Evolutionary conservation across 2,888 invertebrate species (phyloP).

Genomic region (Hirtodrosophila duncani): DNA sequence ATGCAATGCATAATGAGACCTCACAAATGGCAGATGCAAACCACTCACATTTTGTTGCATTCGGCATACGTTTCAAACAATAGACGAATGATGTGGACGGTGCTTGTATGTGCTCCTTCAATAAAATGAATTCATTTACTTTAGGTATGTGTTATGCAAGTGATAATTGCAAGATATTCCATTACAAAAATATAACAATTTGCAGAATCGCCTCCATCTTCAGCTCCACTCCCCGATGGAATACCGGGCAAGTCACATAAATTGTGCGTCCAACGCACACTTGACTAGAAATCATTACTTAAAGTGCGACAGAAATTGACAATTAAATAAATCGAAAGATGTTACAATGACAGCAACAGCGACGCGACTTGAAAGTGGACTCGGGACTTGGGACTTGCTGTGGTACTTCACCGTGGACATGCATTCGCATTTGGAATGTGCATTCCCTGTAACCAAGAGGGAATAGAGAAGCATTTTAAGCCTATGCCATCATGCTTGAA

Average conservation of each 20-base stretch:
- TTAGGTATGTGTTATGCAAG: too few species aligned
- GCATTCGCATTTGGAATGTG: constrained; percentile 28
- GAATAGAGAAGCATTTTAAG: too few species aligned
- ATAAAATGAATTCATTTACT: too few species aligned
- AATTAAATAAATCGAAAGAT: constrained; percentile 69
- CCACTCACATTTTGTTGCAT: too few species aligned
- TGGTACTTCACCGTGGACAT: constrained; percentile 14
- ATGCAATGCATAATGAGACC: constrained; percentile 10
- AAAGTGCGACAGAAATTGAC: constrained; percentile 61
- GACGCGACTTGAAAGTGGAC: constrained; percentile 11
- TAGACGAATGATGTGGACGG: too few species aligned
- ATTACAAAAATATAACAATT: constrained; percentile 41
- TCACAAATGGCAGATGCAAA: too few species aligned
- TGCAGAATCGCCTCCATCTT: constrained; percentile 22
- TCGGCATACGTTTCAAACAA: too few species aligned
- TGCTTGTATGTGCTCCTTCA: too few species aligned
- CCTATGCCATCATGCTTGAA: too few species aligned
- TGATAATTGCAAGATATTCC: constrained; percentile 39
- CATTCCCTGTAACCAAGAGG: too few species aligned
- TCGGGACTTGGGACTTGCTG: constrained; percentile 6
- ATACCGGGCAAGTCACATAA: constrained; percentile 54
- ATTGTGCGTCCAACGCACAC: constrained; percentile 40
- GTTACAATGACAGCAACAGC: constrained; percentile 44
- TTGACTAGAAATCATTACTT: constrained; percentile 59
- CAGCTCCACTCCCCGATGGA: constrained; percentile 8